Evolutionary conservation across 2,797 vertebrate genomes (phyloP).

Genomic region (Danio albolineatus): DNA sequence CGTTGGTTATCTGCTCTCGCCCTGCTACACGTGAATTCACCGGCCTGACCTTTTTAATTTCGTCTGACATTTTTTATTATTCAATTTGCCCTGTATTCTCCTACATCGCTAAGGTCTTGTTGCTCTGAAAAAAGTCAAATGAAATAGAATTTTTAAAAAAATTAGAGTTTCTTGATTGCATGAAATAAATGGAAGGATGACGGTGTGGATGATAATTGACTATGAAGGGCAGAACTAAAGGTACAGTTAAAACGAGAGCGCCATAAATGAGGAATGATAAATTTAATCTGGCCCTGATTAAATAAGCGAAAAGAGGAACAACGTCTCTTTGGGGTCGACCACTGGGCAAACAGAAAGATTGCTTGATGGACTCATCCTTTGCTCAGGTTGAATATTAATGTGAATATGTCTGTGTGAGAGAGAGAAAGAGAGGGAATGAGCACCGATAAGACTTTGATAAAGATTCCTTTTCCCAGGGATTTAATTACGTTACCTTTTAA

Average conservation of each 20-base stretch:
- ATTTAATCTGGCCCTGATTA: slow-evolving; percentile 66
- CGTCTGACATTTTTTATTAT: slow-evolving; percentile 56
- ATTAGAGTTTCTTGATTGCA: slow-evolving; percentile 49
- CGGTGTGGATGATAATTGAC: slow-evolving; percentile 54
- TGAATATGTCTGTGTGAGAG: slow-evolving; percentile 26
- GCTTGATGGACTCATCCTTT: slow-evolving; percentile 49
- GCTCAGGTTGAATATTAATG: slow-evolving; percentile 60
- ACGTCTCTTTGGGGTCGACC: slow-evolving; percentile 49
- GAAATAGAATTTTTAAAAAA: slow-evolving; percentile 39
- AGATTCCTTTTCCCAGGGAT: slow-evolving; percentile 57
- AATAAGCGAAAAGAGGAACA: slow-evolving; percentile 56
- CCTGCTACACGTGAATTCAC: slow-evolving; percentile 30
- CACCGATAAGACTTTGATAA: slow-evolving; percentile 61
- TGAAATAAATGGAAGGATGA: slow-evolving; percentile 52
- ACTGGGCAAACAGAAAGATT: slow-evolving; percentile 52
- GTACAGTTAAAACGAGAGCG: slow-evolving; percentile 58
- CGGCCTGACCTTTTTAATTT: slow-evolving; percentile 54
- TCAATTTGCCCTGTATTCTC: slow-evolving; percentile 61
- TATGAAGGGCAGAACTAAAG: slow-evolving; percentile 59
- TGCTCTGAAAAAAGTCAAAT: slow-evolving; percentile 42
- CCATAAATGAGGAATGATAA: slow-evolving; percentile 62
- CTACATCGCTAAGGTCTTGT: slow-evolving; percentile 35
- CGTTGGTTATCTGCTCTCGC: slow-evolving; percentile 30
- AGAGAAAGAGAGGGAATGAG: slow-evolving; percentile 36
- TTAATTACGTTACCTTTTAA: slow-evolving; percentile 61